Evolutionary conservation across 2,113 vertebrate species (phyloP), one percentile per base, ranked within the genome.

Genomic region (Empidonax alnorum): DNA sequence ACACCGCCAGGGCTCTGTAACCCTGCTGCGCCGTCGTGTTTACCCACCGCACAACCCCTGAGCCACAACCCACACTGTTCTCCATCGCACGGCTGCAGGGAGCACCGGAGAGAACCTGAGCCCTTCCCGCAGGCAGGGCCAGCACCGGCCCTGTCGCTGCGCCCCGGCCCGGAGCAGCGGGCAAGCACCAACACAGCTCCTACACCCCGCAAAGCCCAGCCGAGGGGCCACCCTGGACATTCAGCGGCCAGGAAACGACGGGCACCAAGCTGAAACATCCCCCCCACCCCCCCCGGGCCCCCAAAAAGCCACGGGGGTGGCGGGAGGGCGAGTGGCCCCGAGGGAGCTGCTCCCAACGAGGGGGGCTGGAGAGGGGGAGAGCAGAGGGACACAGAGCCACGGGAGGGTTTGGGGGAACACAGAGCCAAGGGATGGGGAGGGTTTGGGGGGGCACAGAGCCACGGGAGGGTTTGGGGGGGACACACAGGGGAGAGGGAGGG

Each of bases 201-300:
- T 28, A 42, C 76, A 56, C 5, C 55, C 63, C 87, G 15, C 47
- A 41, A 25, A 76, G 7, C 49, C 8, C 49, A 23, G 18, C n/a
- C 15, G 37, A 55, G 28, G 24, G 53, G 23, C 16, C 56, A 22
- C 35, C 14, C 15, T 0, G 20, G 42, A 14, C 46, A 17, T 2
- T 7, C 42, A 8, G 58, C 1, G 30, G 22, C 3, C 17, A 4
- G 24, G 7, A 25, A 33, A 27, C 1, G 15, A 56, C 2, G n/a
- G 62, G 37, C 37, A 46, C 16, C 68, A 7, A 44, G 58, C 4
- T 21, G 7, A n/a, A 59, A 41, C 33, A 15, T 2, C 35, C 35
- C 35, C 35, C 35, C 35, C 35, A n/a, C 66, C 76, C 23, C 80
- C 20, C 31, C 10, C 2, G 5, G 10, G 15, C 23, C 24, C 30